Evolutionary conservation across 2,113 vertebrate species (phyloP).

Genomic region (Opisthocomus hoazin): DNA sequence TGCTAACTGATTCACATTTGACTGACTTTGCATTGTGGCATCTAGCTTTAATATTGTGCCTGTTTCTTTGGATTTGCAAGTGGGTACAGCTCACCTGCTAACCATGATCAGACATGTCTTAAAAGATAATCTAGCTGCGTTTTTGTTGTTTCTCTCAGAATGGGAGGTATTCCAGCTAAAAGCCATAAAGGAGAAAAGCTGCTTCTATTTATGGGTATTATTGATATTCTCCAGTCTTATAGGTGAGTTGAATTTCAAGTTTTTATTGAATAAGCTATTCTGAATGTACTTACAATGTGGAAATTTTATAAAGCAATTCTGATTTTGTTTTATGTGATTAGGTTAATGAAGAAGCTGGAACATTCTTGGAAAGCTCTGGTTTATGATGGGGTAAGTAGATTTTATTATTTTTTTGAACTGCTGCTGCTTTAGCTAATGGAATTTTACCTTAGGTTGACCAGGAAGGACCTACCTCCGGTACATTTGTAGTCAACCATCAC

Average conservation of each 20-base stretch:
- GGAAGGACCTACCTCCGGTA: background rate
- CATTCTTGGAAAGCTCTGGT: slow-evolving; percentile 99
- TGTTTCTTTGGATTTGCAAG: background rate
- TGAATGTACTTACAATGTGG: background rate
- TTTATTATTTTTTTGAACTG: background rate
- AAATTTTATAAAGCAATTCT: background rate
- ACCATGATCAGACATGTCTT: background rate
- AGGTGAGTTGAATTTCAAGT: slow-evolving; percentile 73
- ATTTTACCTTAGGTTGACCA: background rate
- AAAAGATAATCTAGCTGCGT: background rate
- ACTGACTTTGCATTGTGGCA: background rate
- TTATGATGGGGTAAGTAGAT: slow-evolving; percentile 90
- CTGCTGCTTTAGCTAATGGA: background rate
- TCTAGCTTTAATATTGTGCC: background rate
- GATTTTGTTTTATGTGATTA: slow-evolving; percentile 44
- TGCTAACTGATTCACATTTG: background rate
- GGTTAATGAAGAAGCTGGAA: slow-evolving; percentile 97
- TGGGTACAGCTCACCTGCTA: background rate
- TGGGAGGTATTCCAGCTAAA: slow-evolving; percentile 98
- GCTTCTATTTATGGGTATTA: slow-evolving; percentile 96
- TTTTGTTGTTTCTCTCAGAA: slow-evolving; percentile 71
- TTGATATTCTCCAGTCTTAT: slow-evolving; percentile 97
- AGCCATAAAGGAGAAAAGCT: slow-evolving; percentile 93
- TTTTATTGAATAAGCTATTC: background rate
- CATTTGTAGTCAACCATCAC: background rate